Conservation (phyloP, 2,888 invertebrate genomes). For the Pristionchus japonicus region DNA sequence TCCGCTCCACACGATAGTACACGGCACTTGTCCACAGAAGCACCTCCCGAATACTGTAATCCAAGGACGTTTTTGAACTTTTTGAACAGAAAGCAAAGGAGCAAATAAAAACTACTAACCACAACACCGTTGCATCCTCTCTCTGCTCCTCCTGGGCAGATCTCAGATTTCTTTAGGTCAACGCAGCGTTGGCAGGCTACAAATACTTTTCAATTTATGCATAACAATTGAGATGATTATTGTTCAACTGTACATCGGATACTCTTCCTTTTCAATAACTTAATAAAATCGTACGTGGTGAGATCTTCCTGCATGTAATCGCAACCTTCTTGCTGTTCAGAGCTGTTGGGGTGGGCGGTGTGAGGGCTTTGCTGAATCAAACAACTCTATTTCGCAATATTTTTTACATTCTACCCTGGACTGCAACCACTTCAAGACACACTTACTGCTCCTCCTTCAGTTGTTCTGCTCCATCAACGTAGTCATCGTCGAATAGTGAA, state of each 20-base stretch:
- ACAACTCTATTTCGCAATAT: background rate
- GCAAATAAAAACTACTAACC: background rate
- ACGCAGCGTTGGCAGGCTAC: background rate
- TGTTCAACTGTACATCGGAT: too few species aligned
- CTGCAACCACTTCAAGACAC: too few species aligned
- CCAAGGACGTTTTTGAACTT: background rate
- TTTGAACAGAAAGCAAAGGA: background rate
- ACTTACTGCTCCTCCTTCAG: background rate
- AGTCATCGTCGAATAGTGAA: constrained; percentile 19
- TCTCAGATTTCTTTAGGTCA: background rate
- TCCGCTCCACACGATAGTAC: background rate
- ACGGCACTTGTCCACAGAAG: background rate
- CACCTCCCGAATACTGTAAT: background rate
- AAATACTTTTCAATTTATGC: background rate
- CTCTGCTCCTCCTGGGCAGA: constrained; percentile 28
- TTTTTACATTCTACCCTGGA: background rate
- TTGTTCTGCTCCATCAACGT: constrained; percentile 4
- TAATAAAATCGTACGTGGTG: background rate
- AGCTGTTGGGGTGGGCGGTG: background rate
- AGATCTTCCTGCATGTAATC: background rate
- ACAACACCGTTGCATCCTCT: background rate
- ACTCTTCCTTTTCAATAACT: background rate
- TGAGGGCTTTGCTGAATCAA: constrained; percentile 12
- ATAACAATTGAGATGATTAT: background rate
- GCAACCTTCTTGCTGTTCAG: background rate